A percentile compares a stretch with the other conserved stretches of the same genome.
Evolutionary conservation across 2,888 invertebrate species (phyloP).

Genomic region (Noctua pronuba): DNA sequence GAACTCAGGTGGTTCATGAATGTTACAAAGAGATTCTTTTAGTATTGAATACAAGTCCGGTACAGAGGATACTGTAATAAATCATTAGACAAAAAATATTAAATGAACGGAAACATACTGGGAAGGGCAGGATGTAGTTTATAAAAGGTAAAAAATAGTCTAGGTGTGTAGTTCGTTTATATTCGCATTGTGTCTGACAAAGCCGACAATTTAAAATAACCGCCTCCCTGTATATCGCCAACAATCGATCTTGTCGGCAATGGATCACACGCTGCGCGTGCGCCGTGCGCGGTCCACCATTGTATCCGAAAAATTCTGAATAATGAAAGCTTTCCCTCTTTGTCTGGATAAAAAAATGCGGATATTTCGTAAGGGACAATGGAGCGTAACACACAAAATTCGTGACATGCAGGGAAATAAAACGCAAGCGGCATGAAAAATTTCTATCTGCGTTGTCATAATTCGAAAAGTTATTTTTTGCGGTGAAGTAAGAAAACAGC

Average conservation of each 20-base stretch:
- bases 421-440: constrained; percentile 43
- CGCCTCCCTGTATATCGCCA: constrained; percentile 82
- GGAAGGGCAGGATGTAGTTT: constrained; percentile 84
- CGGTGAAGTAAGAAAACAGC: constrained; percentile 41
- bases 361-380: constrained; percentile 84
- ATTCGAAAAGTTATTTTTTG: constrained; percentile 19
- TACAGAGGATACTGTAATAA: constrained; percentile 62
- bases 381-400: constrained; percentile 77
- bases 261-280: constrained; percentile 88
- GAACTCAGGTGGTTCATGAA: constrained; percentile 34
- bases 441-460: constrained; percentile 32
- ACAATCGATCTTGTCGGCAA: constrained; percentile 84
- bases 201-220: constrained; percentile 85
- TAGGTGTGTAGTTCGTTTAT: constrained; percentile 84
- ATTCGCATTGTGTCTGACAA: constrained; percentile 82
- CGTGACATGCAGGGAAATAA: constrained; percentile 65
- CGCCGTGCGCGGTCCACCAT: constrained; percentile 83
- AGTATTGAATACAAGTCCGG: constrained; percentile 16
- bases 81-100: constrained; percentile 70
- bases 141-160: constrained; percentile 80
- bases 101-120: constrained; percentile 75
- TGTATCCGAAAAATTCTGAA: constrained; percentile 85
- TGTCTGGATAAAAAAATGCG: constrained; percentile 85
- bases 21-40: constrained; percentile 28
- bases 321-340: constrained; percentile 86